Conservation (phyloP, 2,888 invertebrate species). For the Tupiocoris notatus region DNA sequence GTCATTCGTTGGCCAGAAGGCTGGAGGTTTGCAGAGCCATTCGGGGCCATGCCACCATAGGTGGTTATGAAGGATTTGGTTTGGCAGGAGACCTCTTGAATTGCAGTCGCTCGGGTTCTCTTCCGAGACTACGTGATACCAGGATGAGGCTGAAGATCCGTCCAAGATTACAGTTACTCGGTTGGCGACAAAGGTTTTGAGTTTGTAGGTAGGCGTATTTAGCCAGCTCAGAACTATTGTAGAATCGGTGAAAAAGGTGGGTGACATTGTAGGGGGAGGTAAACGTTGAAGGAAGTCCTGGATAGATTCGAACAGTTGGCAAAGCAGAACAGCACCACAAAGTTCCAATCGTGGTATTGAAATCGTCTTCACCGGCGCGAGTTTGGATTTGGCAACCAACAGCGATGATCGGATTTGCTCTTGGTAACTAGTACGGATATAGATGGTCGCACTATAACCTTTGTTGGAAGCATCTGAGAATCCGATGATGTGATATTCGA, state of each 20-base stretch:
- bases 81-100: slow-evolving; percentile 47
- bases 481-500: slow-evolving; percentile 44
- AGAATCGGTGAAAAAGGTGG: slow-evolving; percentile 44
- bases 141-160: slow-evolving; percentile 46
- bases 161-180: slow-evolving; percentile 51
- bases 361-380: neutral
- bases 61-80: neutral
- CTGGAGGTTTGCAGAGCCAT: neutral
- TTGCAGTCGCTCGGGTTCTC: slow-evolving; percentile 52
- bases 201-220: slow-evolving; percentile 44
- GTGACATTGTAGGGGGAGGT: neutral
- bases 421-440: slow-evolving; percentile 26
- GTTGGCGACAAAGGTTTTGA: slow-evolving; percentile 50
- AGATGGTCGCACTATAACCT: slow-evolving; percentile 48
- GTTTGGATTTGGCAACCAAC: slow-evolving; percentile 1
- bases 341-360: neutral
- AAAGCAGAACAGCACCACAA: neutral
- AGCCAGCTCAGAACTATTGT: slow-evolving; percentile 49
- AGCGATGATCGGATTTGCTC: slow-evolving; percentile 10
- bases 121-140: slow-evolving; percentile 50
- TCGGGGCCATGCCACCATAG: neutral
- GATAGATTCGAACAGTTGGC: neutral
- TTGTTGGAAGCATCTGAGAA: slow-evolving; percentile 49
- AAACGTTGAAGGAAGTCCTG: neutral
- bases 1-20: neutral